Conservation (phyloP, 2,797 vertebrate species). For the Anguilla pacifica region DNA sequence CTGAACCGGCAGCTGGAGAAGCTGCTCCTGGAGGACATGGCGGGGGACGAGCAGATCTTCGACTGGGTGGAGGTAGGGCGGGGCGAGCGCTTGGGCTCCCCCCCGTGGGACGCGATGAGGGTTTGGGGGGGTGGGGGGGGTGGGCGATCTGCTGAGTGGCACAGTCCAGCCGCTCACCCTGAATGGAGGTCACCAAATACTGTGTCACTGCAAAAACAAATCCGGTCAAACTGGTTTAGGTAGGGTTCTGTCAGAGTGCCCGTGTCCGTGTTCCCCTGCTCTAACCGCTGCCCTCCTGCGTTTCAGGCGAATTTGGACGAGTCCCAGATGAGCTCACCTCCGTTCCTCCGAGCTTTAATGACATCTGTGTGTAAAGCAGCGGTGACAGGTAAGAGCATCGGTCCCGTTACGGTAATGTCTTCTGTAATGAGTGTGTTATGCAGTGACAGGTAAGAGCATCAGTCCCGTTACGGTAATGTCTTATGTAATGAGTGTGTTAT, state of each 20-base stretch:
- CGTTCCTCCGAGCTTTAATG: slow-evolving; percentile 89
- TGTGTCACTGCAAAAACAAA: not conserved
- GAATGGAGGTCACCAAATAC: not conserved
- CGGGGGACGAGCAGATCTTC: slow-evolving; percentile 84
- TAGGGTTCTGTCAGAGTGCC: no score
- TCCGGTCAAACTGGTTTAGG: no score
- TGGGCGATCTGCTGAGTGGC: not conserved
- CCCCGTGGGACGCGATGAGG: no score
- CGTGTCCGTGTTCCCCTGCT: not conserved
- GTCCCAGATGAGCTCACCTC: slow-evolving; percentile 80
- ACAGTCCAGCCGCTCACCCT: not conserved
- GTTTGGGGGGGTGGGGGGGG: no score
- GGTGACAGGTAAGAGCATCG: slow-evolving; percentile 81
- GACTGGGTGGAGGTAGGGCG: slow-evolving; percentile 91
- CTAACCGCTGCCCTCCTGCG: not conserved
- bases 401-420: not conserved
- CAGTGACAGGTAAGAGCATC: not conserved
- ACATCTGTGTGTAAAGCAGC: slow-evolving; percentile 89
- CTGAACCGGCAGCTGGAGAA: slow-evolving; percentile 83
- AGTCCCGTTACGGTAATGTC: slow-evolving; percentile 58
- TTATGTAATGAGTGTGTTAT: slow-evolving; percentile 59
- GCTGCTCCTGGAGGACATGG: slow-evolving; percentile 87
- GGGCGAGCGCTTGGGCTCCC: no score
- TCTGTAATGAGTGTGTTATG: not conserved
- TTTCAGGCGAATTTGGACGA: slow-evolving; percentile 88